phyloP scores from a whole-genome alignment of 2,888 invertebrate species.

The Blastobasis adustella region DNA sequence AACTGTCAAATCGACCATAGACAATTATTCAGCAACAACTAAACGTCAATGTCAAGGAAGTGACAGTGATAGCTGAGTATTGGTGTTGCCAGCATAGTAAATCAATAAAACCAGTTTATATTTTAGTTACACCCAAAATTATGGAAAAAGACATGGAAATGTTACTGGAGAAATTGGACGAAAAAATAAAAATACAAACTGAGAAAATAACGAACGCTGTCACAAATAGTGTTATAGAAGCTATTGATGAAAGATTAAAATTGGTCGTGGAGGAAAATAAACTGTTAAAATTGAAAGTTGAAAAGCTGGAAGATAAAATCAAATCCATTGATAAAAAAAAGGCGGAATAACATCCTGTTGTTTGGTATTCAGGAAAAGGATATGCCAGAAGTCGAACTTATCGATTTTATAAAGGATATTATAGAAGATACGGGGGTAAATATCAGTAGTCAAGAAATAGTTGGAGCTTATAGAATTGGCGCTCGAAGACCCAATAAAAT shows the following conservation, averaged over 20 bases:
- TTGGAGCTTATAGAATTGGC: background rate
- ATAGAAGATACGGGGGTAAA: conserved; percentile 4
- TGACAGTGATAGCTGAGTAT: no score
- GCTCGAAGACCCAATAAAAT: background rate
- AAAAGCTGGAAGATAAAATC: conserved; percentile 10
- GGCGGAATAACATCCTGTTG: conserved; percentile 12
- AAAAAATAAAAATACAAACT: conserved; percentile 9
- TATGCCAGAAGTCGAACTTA: conserved; percentile 6
- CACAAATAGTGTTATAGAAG: conserved; percentile 10
- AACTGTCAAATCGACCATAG: no score
- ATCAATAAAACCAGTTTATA: no score
- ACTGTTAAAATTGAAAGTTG: conserved; percentile 12
- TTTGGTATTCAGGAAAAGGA: conserved; percentile 7
- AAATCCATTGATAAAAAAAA: conserved; percentile 10
- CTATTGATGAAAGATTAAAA: conserved; percentile 8
- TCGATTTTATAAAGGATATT: conserved; percentile 7
- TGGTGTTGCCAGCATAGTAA: no score
- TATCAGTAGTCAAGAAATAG: background rate
- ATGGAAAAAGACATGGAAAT: conserved; percentile 4
- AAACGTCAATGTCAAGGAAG: no score
- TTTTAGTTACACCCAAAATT: no score
- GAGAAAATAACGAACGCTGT: conserved; percentile 8
- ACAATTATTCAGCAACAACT: no score
- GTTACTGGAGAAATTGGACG: conserved; percentile 1
- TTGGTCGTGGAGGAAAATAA: conserved; percentile 11